Evolutionary conservation across 2,797 vertebrate species (phyloP), one percentile per base, ranked within the genome.

Genomic region (Taeniopygia guttata): DNA sequence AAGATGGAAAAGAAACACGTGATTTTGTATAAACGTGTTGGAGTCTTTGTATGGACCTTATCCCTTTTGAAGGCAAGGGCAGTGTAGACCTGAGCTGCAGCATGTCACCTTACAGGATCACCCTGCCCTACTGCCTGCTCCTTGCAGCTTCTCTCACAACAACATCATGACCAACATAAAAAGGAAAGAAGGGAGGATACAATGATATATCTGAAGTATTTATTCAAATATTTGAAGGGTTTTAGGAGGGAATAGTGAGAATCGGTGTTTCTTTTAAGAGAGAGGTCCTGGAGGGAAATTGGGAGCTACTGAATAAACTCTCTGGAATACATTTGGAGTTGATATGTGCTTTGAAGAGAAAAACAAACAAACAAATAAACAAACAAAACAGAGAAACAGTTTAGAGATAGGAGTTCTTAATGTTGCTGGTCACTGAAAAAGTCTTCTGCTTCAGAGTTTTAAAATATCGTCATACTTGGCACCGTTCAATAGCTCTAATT

Each of bases 401-500:
- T 87, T 84, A 79, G 34, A 85, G 25, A 77, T 93, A 93, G 75
- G 17, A 62, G 5, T 52, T 64, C 48, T 80, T 36, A 42, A 46
- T 62, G 40, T n/a, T 93, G 38, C 11, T 93, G 38, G 34, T 86
- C 81, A 80, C 43, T 84, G 30, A 85, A 90, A 87, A 92, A 91
- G 26, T 82, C 40, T 89, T 92, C 73, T 81, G 20, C 70, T 84
- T 80, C 38, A 26, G 45, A 58, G 38, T 89, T 94, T 45, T 34
- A 87, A 89, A 89, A 85, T 87, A 93, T 89, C 86, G 30, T 73
- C 87, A 70, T 90, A 93, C 36, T 93, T 0, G 0, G 68, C 46
- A 58, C 54, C 0, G 1, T 87, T 95, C 94, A 91, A 96, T 97
- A 97, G 75, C 80, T 96, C 89, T 96, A 95, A 97, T 97, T 97